Evolutionary conservation across 2,888 invertebrate species (phyloP), one percentile per base, ranked within the genome.

Genomic region (Choristoneura rosaceana): DNA sequence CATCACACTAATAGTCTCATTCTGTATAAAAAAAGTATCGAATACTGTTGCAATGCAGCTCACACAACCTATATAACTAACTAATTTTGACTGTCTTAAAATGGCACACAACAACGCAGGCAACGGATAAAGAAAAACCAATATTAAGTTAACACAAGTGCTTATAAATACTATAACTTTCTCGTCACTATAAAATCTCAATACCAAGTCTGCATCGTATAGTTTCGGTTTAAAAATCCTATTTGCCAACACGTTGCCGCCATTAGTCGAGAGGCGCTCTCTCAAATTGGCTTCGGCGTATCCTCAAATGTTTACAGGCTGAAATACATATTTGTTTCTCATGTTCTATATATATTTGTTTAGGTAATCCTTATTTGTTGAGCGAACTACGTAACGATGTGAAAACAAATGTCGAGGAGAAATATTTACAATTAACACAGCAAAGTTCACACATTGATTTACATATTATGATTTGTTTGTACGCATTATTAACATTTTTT

Each of bases 311-410:
- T 71, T 68, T 62, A 55, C 67, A 38, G 34, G 59, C 69, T 59
- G 15, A 47, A 60, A 71, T 68, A 60, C 43, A 68, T 69, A 63
- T 71, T 69, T 73, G 69, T 69, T 64, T 73, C 59, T 64, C 71
- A 41, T 69, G 60, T 66, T 55, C 34, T 64, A 69, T 25, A 59
- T 58, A 4, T 41, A 65, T 70, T 73, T 73, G 69, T 64, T 64
- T 68, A 73, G 73, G 73, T 73, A 64, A 71, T 73, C 63, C 73
- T 38, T 73, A 52, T 73, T 73, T 63, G 73, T 52, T 12, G 68
- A 58, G 63, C 41, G 62, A 45, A 68, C 71, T 68, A 71, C 68
- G 69, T 73, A 73, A 73, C 73, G 73, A 73, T 73, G 73, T 60
- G 73, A 69, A 69, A 73, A 73, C 69, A 71, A 67, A 71, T 41